phyloP scores from a whole-genome alignment of 2,113 vertebrate species.

The Choloepus hoffmanni region DNA sequence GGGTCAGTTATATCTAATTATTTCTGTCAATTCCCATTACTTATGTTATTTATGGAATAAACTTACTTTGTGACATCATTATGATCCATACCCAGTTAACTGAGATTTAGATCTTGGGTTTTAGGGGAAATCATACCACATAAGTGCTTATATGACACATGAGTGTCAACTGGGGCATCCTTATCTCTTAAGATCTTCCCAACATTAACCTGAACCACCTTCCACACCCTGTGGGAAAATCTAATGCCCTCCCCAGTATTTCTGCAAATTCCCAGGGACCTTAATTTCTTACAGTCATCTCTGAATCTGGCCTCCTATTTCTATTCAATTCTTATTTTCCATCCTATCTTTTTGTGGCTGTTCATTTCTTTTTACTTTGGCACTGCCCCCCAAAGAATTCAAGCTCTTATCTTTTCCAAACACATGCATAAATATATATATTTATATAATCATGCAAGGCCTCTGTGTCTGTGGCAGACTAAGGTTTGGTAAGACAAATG shows the following conservation, averaged over 20 bases:
- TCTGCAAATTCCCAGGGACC: not conserved
- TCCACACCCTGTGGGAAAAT: not conserved
- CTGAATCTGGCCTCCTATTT: not conserved
- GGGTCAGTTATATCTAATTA: not conserved
- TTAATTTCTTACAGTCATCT: not conserved
- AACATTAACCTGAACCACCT: not conserved
- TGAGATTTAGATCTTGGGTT: not conserved
- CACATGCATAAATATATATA: not conserved
- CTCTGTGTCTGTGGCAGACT: not conserved
- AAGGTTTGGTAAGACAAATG: not conserved
- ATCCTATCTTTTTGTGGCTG: not conserved
- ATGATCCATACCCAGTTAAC: not conserved
- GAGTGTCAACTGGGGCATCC: not conserved
- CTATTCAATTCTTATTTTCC: not conserved
- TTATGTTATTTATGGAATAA: conserved; percentile 24
- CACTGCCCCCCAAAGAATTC: not conserved
- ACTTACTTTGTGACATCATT: not conserved
- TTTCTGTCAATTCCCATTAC: not conserved
- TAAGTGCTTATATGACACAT: not conserved
- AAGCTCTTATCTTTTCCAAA: not conserved
- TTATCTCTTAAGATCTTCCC: not conserved
- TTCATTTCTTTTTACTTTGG: not conserved
- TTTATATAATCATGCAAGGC: not conserved
- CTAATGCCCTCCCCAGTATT: not conserved
- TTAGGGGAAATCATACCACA: not conserved